These are phyloP conservation scores for Busseola fusca DNA, from an alignment of 2,888 invertebrate genomes.

Conservation along the genomic window DNA sequence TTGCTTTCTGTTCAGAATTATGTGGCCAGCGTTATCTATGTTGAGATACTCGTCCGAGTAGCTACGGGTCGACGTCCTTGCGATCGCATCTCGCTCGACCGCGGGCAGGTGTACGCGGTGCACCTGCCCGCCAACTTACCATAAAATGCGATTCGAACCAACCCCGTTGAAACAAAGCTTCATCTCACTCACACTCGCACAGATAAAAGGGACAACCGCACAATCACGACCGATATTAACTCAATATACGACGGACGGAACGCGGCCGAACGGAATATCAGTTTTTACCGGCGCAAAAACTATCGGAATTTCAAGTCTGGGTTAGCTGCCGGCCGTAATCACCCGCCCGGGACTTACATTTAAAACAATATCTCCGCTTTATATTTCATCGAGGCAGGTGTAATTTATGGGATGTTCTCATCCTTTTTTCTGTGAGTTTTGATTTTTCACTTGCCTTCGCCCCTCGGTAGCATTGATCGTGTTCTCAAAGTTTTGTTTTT, in stretches of 20 bases:
- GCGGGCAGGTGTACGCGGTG: slow-evolving; percentile 86
- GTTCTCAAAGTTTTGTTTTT: slow-evolving; percentile 83
- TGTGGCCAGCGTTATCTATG: slow-evolving; percentile 79
- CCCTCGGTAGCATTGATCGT: slow-evolving; percentile 78
- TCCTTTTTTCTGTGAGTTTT: slow-evolving; percentile 75
- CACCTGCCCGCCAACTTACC: slow-evolving; percentile 88
- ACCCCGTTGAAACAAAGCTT: slow-evolving; percentile 81
- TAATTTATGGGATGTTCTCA: slow-evolving; percentile 81
- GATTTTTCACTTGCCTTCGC: slow-evolving; percentile 78
- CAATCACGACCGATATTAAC: slow-evolving; percentile 88
- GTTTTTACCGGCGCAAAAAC: slow-evolving; percentile 88
- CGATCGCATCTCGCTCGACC: slow-evolving; percentile 85
- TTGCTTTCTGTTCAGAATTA: slow-evolving; percentile 80
- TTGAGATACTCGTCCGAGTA: slow-evolving; percentile 75
- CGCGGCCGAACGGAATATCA: slow-evolving; percentile 86
- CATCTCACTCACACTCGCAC: slow-evolving; percentile 76
- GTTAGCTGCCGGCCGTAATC: slow-evolving; percentile 83
- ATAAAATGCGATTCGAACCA: slow-evolving; percentile 87
- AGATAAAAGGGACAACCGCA: slow-evolving; percentile 74
- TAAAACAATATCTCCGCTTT: slow-evolving; percentile 86
- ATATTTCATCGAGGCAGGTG: slow-evolving; percentile 85
- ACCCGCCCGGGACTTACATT: slow-evolving; percentile 82
- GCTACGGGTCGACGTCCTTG: slow-evolving; percentile 82
- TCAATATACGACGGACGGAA: slow-evolving; percentile 85
- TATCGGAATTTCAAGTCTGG: slow-evolving; percentile 86